phyloP scores from a whole-genome alignment of 2,797 vertebrate species.

The Sarcoramphus papa region DNA sequence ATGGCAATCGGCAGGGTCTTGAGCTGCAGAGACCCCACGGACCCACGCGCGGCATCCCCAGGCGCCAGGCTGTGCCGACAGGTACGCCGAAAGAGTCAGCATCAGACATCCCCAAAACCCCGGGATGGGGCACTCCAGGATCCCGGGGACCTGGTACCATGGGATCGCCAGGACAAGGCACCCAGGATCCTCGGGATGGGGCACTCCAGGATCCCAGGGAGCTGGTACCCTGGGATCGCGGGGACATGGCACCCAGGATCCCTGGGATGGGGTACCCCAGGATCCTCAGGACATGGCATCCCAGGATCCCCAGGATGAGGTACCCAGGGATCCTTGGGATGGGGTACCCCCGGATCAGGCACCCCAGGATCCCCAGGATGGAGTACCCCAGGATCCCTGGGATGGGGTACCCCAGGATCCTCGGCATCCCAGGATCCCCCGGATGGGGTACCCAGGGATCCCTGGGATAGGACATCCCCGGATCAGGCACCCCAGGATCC shows the following conservation, averaged over 20 bases:
- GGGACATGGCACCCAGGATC: background rate
- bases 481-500: background rate
- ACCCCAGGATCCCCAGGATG: background rate
- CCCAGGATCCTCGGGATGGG: no score
- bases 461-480: fast-evolving
- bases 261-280: background rate
- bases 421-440: no score
- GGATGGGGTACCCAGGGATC: background rate
- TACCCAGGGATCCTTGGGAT: background rate
- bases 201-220: background rate
- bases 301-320: background rate
- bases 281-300: background rate
- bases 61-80: background rate
- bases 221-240: fast-evolving
- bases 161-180: background rate
- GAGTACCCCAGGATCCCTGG: background rate
- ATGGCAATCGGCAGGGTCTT: background rate
- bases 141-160: background rate
- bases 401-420: background rate
- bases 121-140: background rate
- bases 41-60: no score
- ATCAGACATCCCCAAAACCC: background rate
- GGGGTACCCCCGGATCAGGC: background rate
- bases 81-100: background rate
- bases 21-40: background rate